These are phyloP conservation scores for Bombycilla garrulus DNA, from an alignment of 2,113 vertebrate species.

Conservation along the genomic window DNA sequence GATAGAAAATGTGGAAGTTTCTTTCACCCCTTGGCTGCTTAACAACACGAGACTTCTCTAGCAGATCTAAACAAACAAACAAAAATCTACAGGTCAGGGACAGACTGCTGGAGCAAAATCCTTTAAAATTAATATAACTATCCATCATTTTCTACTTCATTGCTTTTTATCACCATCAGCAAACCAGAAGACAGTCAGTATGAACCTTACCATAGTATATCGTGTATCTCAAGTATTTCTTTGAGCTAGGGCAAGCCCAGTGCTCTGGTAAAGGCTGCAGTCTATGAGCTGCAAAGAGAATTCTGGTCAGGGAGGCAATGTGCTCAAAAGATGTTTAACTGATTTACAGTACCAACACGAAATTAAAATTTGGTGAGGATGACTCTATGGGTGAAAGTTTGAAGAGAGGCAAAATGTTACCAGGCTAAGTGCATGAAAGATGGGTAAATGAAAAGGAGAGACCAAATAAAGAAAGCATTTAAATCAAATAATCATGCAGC, in stretches of 20 bases:
- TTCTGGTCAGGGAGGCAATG: not conserved
- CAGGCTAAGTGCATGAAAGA: not conserved
- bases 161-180: not conserved
- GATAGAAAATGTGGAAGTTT: constrained; percentile 98
- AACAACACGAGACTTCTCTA: constrained; percentile 95
- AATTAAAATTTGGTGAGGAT: not conserved
- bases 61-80: constrained; percentile 81
- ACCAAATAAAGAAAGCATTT: not conserved
- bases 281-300: not conserved
- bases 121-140: not conserved
- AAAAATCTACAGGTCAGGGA: not conserved
- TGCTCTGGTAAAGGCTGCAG: not conserved
- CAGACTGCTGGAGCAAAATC: not conserved
- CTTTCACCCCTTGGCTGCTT: constrained; percentile 97
- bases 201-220: not conserved
- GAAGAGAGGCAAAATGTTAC: not conserved
- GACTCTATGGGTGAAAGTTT: not conserved
- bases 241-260: not conserved
- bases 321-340: not conserved
- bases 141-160: not conserved
- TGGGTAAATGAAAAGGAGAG: not conserved
- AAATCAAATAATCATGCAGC: not conserved
- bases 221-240: not conserved
- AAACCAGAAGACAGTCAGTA: not conserved
- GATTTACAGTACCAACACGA: not conserved